Conservation (phyloP, 2,888 invertebrate species). For the Cybosia mesomella region DNA sequence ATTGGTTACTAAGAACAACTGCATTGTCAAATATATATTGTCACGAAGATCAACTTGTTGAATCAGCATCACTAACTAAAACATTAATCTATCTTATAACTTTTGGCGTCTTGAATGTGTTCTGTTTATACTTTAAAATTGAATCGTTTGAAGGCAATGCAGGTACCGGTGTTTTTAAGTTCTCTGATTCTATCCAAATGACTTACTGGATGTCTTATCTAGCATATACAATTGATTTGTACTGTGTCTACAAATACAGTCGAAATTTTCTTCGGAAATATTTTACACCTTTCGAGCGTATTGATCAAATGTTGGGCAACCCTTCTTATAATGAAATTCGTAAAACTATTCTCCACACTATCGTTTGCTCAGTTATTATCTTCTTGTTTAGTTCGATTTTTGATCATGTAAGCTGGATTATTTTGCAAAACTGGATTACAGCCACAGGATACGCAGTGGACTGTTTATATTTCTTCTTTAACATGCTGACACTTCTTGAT, state of each 20-base stretch:
- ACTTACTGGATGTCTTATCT: conserved; percentile 37
- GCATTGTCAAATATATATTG: conserved; percentile 35
- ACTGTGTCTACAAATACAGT: conserved; percentile 40
- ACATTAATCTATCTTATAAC: conserved; percentile 7
- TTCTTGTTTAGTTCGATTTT: conserved; percentile 12
- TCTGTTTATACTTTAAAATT: conserved; percentile 24
- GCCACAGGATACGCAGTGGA: conserved; percentile 38
- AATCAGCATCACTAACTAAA: conserved; percentile 20
- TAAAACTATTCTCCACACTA: conserved; percentile 22
- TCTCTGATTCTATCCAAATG: conserved; percentile 34
- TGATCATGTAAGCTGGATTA: conserved; percentile 37
- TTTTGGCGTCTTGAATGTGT: conserved; percentile 31
- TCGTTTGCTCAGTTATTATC: conserved; percentile 18
- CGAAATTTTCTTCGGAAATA: conserved; percentile 38
- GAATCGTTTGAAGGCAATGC: conserved; percentile 13
- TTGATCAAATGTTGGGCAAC: conserved; percentile 47
- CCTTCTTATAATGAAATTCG: conserved; percentile 41
- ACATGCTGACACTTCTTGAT: conserved; percentile 40
- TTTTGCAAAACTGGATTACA: conserved; percentile 20
- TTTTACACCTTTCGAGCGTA: conserved; percentile 36
- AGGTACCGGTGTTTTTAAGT: conserved; percentile 22
- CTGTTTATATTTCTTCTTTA: conserved; percentile 47
- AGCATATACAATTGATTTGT: conserved; percentile 46
- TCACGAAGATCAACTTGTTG: conserved; percentile 18
- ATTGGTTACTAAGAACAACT: conserved; percentile 25